Conservation (phyloP, 2,888 invertebrate species). For the Ramazzottius varieornatus region DNA sequence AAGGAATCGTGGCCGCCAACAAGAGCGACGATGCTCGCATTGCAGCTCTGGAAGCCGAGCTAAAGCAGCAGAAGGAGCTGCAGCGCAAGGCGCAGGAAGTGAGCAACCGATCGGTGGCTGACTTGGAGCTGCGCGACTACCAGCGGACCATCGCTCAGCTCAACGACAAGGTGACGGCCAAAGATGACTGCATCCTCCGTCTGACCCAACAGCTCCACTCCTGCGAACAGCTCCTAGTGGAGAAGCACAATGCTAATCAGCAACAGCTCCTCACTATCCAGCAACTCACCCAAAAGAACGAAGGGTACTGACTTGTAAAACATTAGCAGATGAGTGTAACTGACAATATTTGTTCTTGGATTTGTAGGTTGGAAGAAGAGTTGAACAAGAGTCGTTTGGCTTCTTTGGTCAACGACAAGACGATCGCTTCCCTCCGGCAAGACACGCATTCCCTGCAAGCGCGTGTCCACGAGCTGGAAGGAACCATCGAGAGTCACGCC, state of each 20-base stretch:
- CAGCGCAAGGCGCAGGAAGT: neutral
- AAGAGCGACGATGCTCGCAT: neutral
- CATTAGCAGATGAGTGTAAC: no score
- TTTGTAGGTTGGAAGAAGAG: neutral
- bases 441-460: neutral
- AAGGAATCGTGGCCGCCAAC: neutral
- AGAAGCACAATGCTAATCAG: neutral
- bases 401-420: neutral
- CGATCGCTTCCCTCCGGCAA: neutral
- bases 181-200: neutral
- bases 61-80: neutral
- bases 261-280: neutral
- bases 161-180: slow-evolving; percentile 1
- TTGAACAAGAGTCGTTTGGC: neutral
- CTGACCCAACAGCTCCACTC: neutral
- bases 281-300: neutral
- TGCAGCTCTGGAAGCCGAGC: neutral
- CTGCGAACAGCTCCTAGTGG: neutral
- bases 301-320: no score
- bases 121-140: neutral
- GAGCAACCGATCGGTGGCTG: neutral
- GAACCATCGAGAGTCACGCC: neutral
- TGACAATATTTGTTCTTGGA: no score
- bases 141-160: neutral
- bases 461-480: neutral